Evolutionary conservation across 2,113 vertebrate genomes (phyloP).

Genomic region (Sinocyclocheilus maitianheensis): DNA sequence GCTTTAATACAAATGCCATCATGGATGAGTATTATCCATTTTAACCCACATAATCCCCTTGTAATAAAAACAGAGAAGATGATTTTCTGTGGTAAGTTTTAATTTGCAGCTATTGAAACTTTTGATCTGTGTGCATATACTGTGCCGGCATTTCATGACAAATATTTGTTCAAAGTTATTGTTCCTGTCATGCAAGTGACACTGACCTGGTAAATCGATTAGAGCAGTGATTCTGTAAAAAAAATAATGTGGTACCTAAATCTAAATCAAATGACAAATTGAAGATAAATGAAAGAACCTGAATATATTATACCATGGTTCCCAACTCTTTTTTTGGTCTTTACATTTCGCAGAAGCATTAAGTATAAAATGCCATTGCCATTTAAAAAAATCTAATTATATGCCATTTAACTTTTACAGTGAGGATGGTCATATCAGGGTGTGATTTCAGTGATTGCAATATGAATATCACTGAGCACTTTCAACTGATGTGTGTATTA

Average conservation of each 20-base stretch:
- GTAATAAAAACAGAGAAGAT: constrained; percentile 35
- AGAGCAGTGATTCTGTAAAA: background rate
- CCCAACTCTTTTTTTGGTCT: background rate
- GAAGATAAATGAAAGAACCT: background rate
- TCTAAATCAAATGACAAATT: background rate
- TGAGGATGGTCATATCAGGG: background rate
- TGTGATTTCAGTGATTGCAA: background rate
- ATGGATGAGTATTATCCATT: constrained; percentile 39
- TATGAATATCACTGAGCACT: background rate
- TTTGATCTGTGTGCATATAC: constrained; percentile 11
- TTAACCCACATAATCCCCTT: constrained; percentile 47
- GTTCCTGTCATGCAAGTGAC: constrained; percentile 2
- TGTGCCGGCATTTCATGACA: background rate
- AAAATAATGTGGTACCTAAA: background rate
- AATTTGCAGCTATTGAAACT: constrained; percentile 40
- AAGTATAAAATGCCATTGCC: background rate
- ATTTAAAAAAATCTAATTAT: background rate
- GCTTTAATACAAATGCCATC: constrained; percentile 47
- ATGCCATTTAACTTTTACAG: background rate
- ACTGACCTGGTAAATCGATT: background rate
- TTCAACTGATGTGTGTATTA: background rate
- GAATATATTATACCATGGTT: background rate
- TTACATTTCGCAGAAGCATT: background rate
- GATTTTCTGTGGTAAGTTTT: constrained; percentile 48
- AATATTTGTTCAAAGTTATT: background rate